Evolutionary conservation across 2,113 vertebrate genomes (phyloP).

Genomic region (Irena cyanogastra): DNA sequence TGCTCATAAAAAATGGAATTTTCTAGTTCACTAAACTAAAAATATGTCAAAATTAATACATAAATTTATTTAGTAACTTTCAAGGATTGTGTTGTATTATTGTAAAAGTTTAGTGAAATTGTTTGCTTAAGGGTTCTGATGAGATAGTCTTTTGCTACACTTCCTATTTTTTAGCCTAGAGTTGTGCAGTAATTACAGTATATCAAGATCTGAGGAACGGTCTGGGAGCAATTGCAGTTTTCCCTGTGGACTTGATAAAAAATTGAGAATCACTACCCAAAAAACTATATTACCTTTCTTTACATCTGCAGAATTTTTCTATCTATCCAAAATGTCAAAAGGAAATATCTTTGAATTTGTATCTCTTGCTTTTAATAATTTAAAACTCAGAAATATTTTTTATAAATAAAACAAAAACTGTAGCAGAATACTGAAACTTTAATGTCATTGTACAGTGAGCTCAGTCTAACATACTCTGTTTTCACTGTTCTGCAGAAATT

Average conservation of each 20-base stretch:
- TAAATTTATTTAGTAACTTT: neutral
- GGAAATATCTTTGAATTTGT: conserved; percentile 49
- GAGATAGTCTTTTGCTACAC: neutral
- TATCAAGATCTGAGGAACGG: conserved; percentile 21
- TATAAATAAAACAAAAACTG: conserved; percentile 64
- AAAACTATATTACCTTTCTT: conserved; percentile 29
- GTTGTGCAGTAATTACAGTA: conserved; percentile 37
- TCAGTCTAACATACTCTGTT: conserved; percentile 31
- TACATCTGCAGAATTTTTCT: conserved; percentile 20
- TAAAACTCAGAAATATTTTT: conserved; percentile 50
- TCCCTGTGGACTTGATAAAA: conserved; percentile 41
- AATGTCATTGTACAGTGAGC: neutral
- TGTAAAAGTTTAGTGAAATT: neutral
- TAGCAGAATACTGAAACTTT: conserved; percentile 34
- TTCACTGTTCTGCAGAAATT: conserved; percentile 10
- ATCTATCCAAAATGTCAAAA: conserved; percentile 36
- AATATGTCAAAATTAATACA: neutral
- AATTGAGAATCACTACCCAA: conserved; percentile 28
- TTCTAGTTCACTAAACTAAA: neutral
- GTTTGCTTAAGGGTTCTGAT: neutral
- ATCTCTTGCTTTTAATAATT: conserved; percentile 57
- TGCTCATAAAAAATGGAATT: neutral
- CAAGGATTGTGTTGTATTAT: neutral
- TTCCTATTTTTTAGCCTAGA: neutral
- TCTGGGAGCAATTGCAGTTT: conserved; percentile 8